These are phyloP conservation scores for Larimichthys polyactis DNA, from an alignment of 2,113 vertebrate species.

Conservation along the genomic window DNA sequence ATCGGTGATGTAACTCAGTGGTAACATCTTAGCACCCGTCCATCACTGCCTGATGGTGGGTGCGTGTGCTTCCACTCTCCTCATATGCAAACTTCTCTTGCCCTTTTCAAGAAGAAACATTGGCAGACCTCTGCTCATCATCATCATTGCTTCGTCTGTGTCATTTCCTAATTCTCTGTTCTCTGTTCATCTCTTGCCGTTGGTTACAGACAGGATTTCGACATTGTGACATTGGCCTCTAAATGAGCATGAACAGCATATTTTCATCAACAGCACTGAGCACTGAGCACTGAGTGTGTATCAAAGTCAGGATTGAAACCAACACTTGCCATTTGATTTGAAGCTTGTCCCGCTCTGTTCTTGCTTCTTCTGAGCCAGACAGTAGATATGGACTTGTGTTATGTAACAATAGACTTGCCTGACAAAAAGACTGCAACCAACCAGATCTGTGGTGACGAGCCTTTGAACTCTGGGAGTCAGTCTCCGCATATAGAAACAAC, in stretches of 20 bases:
- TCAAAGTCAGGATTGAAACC: constrained; percentile 52
- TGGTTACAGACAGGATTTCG: constrained; percentile 4
- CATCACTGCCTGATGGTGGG: constrained; percentile 12
- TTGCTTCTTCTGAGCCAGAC: constrained; percentile 29
- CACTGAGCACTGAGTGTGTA: constrained; percentile 13
- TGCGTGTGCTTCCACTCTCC: neutral
- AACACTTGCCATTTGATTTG: constrained; percentile 44
- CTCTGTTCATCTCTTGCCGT: neutral
- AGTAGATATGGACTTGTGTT: constrained; percentile 45
- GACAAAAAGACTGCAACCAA: constrained; percentile 48
- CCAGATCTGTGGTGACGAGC: constrained; percentile 64
- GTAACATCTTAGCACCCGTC: constrained; percentile 52
- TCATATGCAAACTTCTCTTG: constrained; percentile 12
- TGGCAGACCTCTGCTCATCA: neutral
- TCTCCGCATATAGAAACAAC: constrained; percentile 39
- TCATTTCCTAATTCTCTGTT: neutral
- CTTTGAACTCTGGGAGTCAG: constrained; percentile 67
- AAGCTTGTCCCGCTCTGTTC: constrained; percentile 50
- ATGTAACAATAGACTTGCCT: constrained; percentile 48
- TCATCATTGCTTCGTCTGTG: neutral
- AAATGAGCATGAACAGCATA: constrained; percentile 26
- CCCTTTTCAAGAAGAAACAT: constrained; percentile 3
- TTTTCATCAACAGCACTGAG: constrained; percentile 19
- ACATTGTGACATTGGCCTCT: constrained; percentile 6
- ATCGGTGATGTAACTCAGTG: constrained; percentile 59